A percentile compares a stretch with the other conserved stretches of the same genome.
phyloP scores from a whole-genome alignment of 2,797 vertebrate species.

The Pterois miles region DNA sequence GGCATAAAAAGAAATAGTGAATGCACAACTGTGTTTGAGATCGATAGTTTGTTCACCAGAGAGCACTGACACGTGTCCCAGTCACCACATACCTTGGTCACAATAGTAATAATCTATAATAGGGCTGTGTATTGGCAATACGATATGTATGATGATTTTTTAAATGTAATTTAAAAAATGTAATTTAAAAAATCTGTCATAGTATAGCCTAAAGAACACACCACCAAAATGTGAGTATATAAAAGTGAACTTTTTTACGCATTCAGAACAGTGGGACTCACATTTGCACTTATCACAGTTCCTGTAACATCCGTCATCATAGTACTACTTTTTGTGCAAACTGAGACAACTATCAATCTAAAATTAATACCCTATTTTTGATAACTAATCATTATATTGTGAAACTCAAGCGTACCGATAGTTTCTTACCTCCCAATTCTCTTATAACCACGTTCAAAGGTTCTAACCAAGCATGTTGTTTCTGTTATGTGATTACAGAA shows the following conservation, averaged over 20 bases:
- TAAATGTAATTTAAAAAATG: too few species aligned
- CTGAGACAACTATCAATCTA: neutral
- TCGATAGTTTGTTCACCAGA: too few species aligned
- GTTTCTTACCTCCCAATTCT: neutral
- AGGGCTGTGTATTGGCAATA: too few species aligned
- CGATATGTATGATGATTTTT: too few species aligned
- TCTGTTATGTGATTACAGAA: too few species aligned
- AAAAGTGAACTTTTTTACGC: neutral
- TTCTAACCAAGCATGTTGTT: too few species aligned
- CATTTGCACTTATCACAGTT: neutral
- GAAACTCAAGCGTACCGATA: neutral
- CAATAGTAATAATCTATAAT: fast-evolving
- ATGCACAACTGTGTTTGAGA: too few species aligned
- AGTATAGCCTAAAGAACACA: neutral
- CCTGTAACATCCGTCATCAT: neutral
- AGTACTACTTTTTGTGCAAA: neutral
- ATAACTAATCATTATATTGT: neutral
- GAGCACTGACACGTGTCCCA: too few species aligned
- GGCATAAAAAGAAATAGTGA: too few species aligned
- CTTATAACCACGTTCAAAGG: neutral
- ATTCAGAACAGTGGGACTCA: neutral
- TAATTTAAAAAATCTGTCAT: neutral
- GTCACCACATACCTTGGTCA: too few species aligned
- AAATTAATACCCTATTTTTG: too few species aligned
- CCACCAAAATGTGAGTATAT: neutral